Conservation (phyloP, 2,797 vertebrate species). For the Sebastiscus tertius region DNA sequence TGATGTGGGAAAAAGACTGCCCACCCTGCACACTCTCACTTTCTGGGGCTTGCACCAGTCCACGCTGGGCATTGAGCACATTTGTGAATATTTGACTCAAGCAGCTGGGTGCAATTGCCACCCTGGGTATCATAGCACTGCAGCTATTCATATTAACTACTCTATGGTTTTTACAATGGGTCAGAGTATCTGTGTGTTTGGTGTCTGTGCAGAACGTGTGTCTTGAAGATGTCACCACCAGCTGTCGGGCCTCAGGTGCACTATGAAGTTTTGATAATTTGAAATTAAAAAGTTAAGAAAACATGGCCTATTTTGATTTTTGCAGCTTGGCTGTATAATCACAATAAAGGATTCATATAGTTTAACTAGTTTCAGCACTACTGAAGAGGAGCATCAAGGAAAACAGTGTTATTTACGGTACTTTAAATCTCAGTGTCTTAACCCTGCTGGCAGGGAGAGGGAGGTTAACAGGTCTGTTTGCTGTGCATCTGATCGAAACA, state of each 20-base stretch:
- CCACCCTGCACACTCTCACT: neutral
- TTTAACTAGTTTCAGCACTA: neutral
- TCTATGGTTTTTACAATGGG: constrained; percentile 52
- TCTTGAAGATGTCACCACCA: constrained; percentile 52
- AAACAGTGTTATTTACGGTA: neutral
- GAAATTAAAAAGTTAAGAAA: neutral
- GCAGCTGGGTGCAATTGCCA: constrained; percentile 24
- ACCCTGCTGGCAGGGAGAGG: neutral
- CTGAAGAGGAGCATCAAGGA: neutral
- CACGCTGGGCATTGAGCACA: neutral
- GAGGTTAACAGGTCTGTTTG: neutral
- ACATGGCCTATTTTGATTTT: neutral
- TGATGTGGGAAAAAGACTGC: constrained; percentile 3
- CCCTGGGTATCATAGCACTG: constrained; percentile 43
- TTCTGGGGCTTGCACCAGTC: constrained; percentile 21
- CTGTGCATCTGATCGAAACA: neutral
- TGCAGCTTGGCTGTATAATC: neutral
- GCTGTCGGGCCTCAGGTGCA: constrained; percentile 25
- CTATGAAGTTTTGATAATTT: neutral
- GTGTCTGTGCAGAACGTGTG: constrained; percentile 7
- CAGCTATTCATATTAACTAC: constrained; percentile 43
- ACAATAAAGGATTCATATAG: neutral
- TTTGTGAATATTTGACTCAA: constrained; percentile 36
- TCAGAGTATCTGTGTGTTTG: constrained; percentile 24
- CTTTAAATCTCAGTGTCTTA: neutral